Percentiles rank a stretch among this genome's conserved stretches.
These are phyloP conservation scores for Cerastis leucographa DNA, from an alignment of 2,888 invertebrate species.

Conservation along the genomic window DNA sequence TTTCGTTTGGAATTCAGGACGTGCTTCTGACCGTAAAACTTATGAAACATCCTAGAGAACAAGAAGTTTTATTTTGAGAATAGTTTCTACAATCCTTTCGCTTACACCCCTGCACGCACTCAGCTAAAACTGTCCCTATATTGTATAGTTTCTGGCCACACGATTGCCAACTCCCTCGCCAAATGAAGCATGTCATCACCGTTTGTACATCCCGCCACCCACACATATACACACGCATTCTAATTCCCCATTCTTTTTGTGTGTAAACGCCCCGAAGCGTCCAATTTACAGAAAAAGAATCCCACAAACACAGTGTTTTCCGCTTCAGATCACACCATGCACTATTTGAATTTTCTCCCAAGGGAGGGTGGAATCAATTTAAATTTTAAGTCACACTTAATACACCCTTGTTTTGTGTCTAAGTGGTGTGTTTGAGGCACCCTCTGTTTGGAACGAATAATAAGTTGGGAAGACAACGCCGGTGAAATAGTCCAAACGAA, in stretches of 20 bases:
- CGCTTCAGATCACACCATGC: conserved; percentile 89
- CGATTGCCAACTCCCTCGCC: conserved; percentile 69
- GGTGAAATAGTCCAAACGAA: conserved; percentile 69
- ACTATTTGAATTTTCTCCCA: conserved; percentile 89
- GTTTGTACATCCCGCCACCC: conserved; percentile 72
- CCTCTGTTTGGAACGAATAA: conserved; percentile 88
- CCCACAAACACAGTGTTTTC: conserved; percentile 86
- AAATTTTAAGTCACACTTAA: conserved; percentile 91
- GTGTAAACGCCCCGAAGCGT: conserved; percentile 87
- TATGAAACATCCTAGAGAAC: neutral
- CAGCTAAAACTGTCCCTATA: conserved; percentile 2
- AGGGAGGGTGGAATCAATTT: conserved; percentile 90
- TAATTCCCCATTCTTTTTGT: conserved; percentile 79
- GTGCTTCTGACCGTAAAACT: neutral
- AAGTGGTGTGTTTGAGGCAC: conserved; percentile 90
- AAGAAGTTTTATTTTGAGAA: neutral
- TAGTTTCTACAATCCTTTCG: conserved; percentile 25
- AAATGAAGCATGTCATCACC: conserved; percentile 85
- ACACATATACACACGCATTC: conserved; percentile 73
- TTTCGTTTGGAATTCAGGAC: neutral
- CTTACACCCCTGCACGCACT: conserved; percentile 34
- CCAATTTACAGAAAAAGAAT: conserved; percentile 90
- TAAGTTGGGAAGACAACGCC: conserved; percentile 88
- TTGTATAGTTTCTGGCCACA: conserved; percentile 35
- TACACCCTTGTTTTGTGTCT: conserved; percentile 91